Conservation (phyloP, 2,797 vertebrate species). For the Nyctibius grandis region DNA sequence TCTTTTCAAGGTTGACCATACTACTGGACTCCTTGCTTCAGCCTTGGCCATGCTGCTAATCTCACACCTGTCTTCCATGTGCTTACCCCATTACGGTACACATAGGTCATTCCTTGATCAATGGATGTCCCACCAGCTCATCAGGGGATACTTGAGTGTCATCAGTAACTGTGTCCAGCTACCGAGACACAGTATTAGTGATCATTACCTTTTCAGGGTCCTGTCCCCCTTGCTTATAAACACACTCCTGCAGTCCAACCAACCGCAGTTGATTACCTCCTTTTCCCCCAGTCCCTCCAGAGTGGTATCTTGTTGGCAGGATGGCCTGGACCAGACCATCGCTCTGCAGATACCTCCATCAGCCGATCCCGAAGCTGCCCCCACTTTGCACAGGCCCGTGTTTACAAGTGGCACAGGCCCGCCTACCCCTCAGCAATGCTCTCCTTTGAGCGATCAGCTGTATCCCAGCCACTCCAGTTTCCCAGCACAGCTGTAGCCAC, state of each 20-base stretch:
- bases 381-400: not conserved
- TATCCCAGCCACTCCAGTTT: not conserved
- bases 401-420: not conserved
- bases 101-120: rapidly evolving
- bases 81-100: rapidly evolving
- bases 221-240: not conserved
- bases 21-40: not conserved
- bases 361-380: rapidly evolving
- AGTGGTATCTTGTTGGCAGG: not conserved
- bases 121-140: not conserved
- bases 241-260: no score
- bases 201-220: not conserved
- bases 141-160: no score
- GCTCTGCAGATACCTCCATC: not conserved
- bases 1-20: not conserved
- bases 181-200: rapidly evolving
- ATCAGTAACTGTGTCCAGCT: not conserved
- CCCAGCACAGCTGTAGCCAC: not conserved
- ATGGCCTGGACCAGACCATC: not conserved
- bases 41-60: not conserved
- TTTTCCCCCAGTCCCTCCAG: not conserved
- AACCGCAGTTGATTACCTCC: not conserved
- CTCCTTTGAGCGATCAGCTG: not conserved
- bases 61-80: not conserved
- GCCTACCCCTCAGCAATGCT: not conserved